Base-by-base conservation (phyloP, 2,113 vertebrate species). In the Ondatra zibethicus region DNA sequence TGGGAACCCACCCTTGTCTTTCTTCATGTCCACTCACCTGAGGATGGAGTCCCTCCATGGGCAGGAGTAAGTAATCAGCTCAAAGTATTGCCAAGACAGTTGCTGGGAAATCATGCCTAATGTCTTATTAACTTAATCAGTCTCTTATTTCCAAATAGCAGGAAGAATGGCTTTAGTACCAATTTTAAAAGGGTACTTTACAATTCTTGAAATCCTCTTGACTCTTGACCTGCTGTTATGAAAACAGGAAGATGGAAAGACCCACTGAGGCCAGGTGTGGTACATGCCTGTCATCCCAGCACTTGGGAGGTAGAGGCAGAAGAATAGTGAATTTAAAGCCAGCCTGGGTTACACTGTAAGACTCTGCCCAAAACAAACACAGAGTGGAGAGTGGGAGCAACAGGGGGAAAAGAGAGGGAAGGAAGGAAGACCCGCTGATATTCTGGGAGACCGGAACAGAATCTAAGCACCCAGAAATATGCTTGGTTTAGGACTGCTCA, bases 111-210 rank as follows among this genome's bases (percentile, higher is more conserved):
- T 76, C 84, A 85, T 13, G 0, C 70, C 45, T 66, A 31, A 93
- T 50, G 61, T 84, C 78, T 77, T 45, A 84, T 21, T 90, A 73
- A 95, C 14, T 89, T 61, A 87, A 81, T 92, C 85, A 86, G 47
- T 63, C 55, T 91, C 72, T 81, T 80, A 66, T n/a, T 93, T 96
- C 45, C 61, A 88, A 94, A 91, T 2, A 81, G 81, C 45, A 86
- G 72, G 68, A 68, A 92, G 77, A 93, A 63, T n/a, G 63, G n/a
- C 84, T 85, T 93, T 63, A 72, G 80, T 14, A 65, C 39, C 58
- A 70, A 36, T 47, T 77, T 93, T 66, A 76, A 77, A 91, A 86
- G 76, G 78, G 81, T 25, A 29, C 33, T 72, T 84, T 31, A 27
- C 19, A 47, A 84, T 27, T n/a, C 73, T 89, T 75, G 88, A 77